Evolutionary conservation across 2,113 vertebrate species (phyloP).

Genomic region (Carollia perspicillata): DNA sequence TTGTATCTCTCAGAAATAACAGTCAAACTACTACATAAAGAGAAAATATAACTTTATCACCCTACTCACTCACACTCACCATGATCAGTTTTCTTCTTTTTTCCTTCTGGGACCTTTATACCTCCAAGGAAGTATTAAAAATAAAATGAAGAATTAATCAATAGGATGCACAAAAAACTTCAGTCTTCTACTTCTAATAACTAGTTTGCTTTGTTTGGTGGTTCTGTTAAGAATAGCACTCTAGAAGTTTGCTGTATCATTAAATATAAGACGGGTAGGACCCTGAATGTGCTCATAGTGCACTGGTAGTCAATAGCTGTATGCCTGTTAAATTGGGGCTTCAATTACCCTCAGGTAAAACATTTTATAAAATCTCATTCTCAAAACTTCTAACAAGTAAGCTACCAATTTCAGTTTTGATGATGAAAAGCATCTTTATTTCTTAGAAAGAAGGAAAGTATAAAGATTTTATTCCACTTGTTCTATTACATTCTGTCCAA

Average conservation of each 20-base stretch:
- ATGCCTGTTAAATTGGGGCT: not conserved
- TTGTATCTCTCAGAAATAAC: not conserved
- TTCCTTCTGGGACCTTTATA: not conserved
- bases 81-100: not conserved
- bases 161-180: not conserved
- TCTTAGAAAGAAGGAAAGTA: not conserved
- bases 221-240: not conserved
- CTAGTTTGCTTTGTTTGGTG: not conserved
- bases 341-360: not conserved
- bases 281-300: not conserved
- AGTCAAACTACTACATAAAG: not conserved
- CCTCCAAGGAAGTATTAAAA: not conserved
- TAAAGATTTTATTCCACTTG: not conserved
- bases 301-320: not conserved
- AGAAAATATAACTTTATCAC: not conserved
- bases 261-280: not conserved
- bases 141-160: not conserved
- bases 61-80: not conserved
- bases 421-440: not conserved
- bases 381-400: not conserved
- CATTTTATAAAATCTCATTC: not conserved
- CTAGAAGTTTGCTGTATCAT: not conserved
- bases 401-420: not conserved
- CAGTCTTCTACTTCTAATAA: not conserved
- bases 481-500: not conserved